Evolutionary conservation across 2,113 vertebrate genomes (phyloP), one percentile per base, ranked within the genome.

Genomic region (Petromus typicus): DNA sequence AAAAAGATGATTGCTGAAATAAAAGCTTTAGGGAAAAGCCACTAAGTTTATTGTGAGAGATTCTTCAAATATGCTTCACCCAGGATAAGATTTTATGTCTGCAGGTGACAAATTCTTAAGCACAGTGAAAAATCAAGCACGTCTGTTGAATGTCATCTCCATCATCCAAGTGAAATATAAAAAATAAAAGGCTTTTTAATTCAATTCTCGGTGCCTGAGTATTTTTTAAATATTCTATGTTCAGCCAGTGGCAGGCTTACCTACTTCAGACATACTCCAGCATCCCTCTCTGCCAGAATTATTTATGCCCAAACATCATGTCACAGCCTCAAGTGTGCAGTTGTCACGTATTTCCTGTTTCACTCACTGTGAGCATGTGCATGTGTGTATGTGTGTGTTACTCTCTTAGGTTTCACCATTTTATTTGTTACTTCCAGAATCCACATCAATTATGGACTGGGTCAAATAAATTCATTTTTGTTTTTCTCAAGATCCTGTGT

Each of bases 1-100:
- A 90, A 86, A 96, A 88, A 87, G 90, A 76, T 30, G 78, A 64
- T 56, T 89, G 64, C 57, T 78, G n/a, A 95, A 89, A 91, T 91
- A 75, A 95, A 91, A 97, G 30, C 37, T 59, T 87, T 23, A 85
- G 7, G 79, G 66, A 78, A 82, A 79, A 82, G 25, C 85, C 37
- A 81, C 43, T 64, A 80, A 79, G 4, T 69, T 75, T 81, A 88
- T 81, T 94, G 67, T 89, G 59, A 78, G 48, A 63, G 22, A 61
- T 78, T 57, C 51, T 89, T 10, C 51, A 43, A 93, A 37, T 66
- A 57, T 63, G 56, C 22, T 78, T 78, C 81, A 16, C 22, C 20
- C 71, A 85, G 40, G 8, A 90, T 32, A 76, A 85, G 63, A 82
- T 81, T 88, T 88, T 90, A 22, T 88, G n/a, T 63, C n/a, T 82